Evolutionary conservation across 2,888 invertebrate species (phyloP).

Genomic region (Tanytarsus gracilentus): DNA sequence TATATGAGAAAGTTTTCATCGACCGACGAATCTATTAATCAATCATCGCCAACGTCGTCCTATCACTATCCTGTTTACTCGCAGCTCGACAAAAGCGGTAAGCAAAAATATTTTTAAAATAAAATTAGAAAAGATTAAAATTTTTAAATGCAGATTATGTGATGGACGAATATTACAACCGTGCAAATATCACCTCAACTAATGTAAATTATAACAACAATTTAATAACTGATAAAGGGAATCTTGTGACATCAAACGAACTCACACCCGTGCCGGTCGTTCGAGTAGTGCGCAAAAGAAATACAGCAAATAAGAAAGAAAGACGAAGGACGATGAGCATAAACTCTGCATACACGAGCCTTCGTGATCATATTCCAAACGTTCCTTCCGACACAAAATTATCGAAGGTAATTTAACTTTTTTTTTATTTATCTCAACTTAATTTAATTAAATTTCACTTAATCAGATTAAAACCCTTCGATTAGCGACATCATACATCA

Average conservation of each 20-base stretch:
- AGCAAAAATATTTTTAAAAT: not conserved
- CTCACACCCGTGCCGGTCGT: constrained; percentile 40
- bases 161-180: constrained; percentile 12
- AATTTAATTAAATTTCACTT: constrained; percentile 29
- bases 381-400: constrained; percentile 93
- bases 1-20: constrained; percentile 29
- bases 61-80: constrained; percentile 27
- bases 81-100: constrained; percentile 25
- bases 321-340: constrained; percentile 85
- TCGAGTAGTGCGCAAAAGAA: constrained; percentile 65
- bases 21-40: constrained; percentile 24
- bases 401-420: constrained; percentile 61
- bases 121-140: not conserved
- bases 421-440: not conserved
- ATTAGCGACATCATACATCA: constrained; percentile 85
- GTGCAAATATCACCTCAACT: constrained; percentile 1
- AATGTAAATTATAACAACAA: constrained; percentile 27
- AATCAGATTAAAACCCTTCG: constrained; percentile 87
- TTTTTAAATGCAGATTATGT: not conserved
- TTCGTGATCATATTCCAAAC: constrained; percentile 90
- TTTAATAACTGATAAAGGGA: constrained; percentile 17
- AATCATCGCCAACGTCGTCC: constrained; percentile 22
- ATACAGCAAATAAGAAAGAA: constrained; percentile 92
- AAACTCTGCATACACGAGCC: constrained; percentile 87
- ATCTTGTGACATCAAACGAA: constrained; percentile 12